phyloP scores from a whole-genome alignment of 1,140 invertebrate genomes.

The Aplysia californica region DNA sequence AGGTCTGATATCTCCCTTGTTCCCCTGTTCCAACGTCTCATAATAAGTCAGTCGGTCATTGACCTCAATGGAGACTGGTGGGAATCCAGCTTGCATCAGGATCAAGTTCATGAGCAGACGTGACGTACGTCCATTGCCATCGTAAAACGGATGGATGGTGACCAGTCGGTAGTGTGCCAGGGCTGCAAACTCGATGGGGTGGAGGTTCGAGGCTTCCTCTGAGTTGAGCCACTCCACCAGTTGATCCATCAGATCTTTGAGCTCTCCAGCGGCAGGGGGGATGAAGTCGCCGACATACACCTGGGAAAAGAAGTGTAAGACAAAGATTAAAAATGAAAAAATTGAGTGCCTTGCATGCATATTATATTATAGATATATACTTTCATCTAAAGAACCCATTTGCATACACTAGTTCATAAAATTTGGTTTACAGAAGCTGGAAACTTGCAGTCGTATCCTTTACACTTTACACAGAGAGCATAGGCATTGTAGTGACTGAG shows the following conservation, averaged over 20 bases:
- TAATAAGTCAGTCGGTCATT: conserved; percentile 85
- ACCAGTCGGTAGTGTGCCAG: conserved; percentile 97
- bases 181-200: conserved; percentile 83
- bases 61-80: conserved; percentile 94
- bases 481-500: too few relatives aligned
- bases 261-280: conserved; percentile 85
- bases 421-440: too few relatives aligned
- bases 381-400: too few relatives aligned
- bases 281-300: conserved; percentile 84
- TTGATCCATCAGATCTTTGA: conserved; percentile 85
- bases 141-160: conserved; percentile 82
- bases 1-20: conserved; percentile 76
- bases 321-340: not conserved
- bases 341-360: too few relatives aligned
- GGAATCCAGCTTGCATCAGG: conserved; percentile 97
- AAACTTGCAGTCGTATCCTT: not conserved
- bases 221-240: conserved; percentile 91
- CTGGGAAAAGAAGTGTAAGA: not conserved
- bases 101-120: conserved; percentile 96
- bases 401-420: too few relatives aligned
- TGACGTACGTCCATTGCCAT: conserved; percentile 94
- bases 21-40: conserved; percentile 87
- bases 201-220: conserved; percentile 80
- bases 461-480: too few relatives aligned
- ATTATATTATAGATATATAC: too few relatives aligned